phyloP scores from a whole-genome alignment of 2,797 vertebrate species.

The Tadarida brasiliensis region DNA sequence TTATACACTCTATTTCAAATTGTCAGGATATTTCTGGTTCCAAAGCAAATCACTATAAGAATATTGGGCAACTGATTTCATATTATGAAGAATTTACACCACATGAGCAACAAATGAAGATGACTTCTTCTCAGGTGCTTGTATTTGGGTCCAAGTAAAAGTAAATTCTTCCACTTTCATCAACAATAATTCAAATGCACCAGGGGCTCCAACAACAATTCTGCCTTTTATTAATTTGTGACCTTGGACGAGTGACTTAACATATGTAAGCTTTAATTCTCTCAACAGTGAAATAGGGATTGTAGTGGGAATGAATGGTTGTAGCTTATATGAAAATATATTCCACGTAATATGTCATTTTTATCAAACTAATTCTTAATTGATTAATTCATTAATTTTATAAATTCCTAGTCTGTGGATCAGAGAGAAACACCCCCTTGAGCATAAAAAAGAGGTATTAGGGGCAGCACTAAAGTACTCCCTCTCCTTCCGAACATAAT shows the following conservation, averaged over 20 bases:
- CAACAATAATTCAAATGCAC: neutral
- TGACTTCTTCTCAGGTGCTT: neutral
- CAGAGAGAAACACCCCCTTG: neutral
- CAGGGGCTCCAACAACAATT: neutral
- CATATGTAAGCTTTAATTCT: constrained; percentile 20
- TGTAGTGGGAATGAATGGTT: neutral
- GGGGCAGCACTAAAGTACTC: neutral
- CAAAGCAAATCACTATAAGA: constrained; percentile 29
- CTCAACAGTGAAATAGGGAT: neutral
- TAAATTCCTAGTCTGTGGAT: neutral
- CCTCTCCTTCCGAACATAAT: neutral
- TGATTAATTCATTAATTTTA: neutral
- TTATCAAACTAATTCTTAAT: constrained; percentile 42
- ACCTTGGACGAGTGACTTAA: neutral
- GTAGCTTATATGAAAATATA: neutral
- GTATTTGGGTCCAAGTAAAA: neutral
- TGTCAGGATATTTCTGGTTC: neutral
- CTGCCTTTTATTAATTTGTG: constrained; percentile 5
- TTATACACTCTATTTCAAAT: constrained; percentile 42
- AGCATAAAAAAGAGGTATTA: neutral
- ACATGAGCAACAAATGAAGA: neutral
- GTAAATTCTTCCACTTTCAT: neutral
- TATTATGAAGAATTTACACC: neutral
- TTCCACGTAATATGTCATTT: neutral
- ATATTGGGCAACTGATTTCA: neutral